Base-by-base conservation (phyloP, 2,113 vertebrate species). In the Hucho hucho region DNA sequence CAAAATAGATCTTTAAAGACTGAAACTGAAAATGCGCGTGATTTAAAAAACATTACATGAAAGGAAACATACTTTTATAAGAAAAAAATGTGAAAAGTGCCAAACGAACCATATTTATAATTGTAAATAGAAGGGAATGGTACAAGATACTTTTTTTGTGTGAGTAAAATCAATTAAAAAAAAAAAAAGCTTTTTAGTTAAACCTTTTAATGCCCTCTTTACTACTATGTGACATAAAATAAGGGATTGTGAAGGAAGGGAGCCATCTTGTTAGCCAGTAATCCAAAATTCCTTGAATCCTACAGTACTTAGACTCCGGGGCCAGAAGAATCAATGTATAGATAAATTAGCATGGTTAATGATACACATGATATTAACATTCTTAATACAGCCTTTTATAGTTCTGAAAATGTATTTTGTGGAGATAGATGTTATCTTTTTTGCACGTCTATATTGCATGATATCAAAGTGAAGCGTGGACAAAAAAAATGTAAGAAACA, bases 391-490 rank as follows among this genome's bases (percentile, higher is more conserved):
- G 89, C 91, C 87, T 94, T 94, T 94, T 94, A 90, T 93, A 94
- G 92, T 93, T 89, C 86, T 87, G 76, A 93, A 92, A 86, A 93
- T 92, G 93, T 94, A 93, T 94, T 94, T 94, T 93, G 93, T 94
- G 93, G 89, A 91, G 89, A 91, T 93, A 93, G 91, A 91, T 94
- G 92, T 94, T 93, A 92, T 93, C 92, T 92, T 93, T 93, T 94
- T 94, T 94, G 93, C 93, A 93, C 90, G 93, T 93, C 84, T 89
- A 92, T 94, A 94, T 92, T 94, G 93, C 93, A 94, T 94, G 93
- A 93, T 89, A 91, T 92, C 85, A 87, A 93, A 92, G 90, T 93
- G 88, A 92, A 87, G 87, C 85, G 90, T 93, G 91, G 88, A 93
- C 83, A 84, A 76, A 78, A 77, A 77, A 69, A 24, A 80, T 43